Evolutionary conservation across 2,113 vertebrate species (phyloP).

Genomic region (Oxyura jamaicensis): DNA sequence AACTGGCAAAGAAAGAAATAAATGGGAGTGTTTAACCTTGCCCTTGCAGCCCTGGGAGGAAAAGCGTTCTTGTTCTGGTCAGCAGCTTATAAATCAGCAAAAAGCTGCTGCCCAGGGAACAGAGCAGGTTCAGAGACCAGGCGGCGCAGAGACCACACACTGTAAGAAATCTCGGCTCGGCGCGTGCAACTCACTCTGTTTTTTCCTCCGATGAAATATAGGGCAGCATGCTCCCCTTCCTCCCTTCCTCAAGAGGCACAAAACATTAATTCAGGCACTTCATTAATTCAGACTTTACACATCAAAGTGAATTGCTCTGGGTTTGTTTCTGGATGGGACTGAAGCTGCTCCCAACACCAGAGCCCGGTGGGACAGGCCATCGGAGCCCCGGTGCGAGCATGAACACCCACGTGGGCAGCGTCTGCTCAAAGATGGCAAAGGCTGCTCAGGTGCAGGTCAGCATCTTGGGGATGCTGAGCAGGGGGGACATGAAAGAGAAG

Average conservation of each 20-base stretch:
- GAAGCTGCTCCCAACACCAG: not conserved
- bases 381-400: not conserved
- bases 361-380: not conserved
- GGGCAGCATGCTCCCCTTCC: not conserved
- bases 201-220: constrained; percentile 48
- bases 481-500: not conserved
- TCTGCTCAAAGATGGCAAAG: not conserved
- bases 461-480: not conserved
- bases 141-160: not conserved
- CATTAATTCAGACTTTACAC: constrained; percentile 64
- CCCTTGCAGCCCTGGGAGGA: not conserved
- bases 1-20: not conserved
- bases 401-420: fast-evolving
- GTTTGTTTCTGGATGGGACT: constrained; percentile 39
- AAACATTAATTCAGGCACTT: constrained; percentile 56
- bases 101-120: not conserved
- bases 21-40: not conserved
- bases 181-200: not conserved
- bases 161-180: not conserved
- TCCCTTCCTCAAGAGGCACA: constrained; percentile 42
- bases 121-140: not conserved
- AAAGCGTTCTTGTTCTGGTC: not conserved
- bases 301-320: constrained; percentile 63
- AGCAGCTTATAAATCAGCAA: not conserved
- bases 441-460: not conserved